Percentiles rank a stretch among this genome's conserved stretches.
phyloP scores from a whole-genome alignment of 2,797 vertebrate genomes.

The Tapera naevia region DNA sequence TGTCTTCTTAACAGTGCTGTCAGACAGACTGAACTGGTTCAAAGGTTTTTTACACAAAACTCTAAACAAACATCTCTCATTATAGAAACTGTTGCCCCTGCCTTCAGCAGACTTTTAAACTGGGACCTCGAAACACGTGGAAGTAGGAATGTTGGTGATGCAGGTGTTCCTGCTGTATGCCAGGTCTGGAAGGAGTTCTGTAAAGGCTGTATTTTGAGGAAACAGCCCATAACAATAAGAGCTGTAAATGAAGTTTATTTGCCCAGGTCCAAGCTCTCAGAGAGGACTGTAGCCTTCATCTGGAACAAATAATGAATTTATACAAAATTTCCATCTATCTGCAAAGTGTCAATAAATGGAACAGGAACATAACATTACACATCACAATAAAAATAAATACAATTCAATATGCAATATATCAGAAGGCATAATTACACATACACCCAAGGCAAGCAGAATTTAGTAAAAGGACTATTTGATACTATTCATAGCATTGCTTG shows the following conservation, averaged over 20 bases:
- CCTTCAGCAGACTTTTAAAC: background rate
- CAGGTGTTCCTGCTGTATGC: background rate
- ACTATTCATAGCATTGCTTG: slow-evolving; percentile 14
- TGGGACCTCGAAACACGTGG: background rate
- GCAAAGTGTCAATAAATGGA: slow-evolving; percentile 4
- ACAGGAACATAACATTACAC: background rate
- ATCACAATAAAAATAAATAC: slow-evolving; percentile 31
- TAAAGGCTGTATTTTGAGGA: background rate
- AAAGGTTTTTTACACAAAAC: background rate
- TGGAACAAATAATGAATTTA: background rate
- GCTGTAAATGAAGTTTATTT: background rate
- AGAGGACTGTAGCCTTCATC: background rate
- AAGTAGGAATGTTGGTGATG: background rate
- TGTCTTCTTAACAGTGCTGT: background rate
- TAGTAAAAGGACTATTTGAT: background rate
- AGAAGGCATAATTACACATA: slow-evolving; percentile 34
- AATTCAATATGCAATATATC: slow-evolving; percentile 28
- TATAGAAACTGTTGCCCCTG: fast-evolving
- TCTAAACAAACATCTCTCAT: background rate
- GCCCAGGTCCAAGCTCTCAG: background rate
- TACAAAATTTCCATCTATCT: background rate
- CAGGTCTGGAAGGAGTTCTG: background rate
- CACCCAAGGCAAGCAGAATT: slow-evolving; percentile 30
- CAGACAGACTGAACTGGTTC: background rate
- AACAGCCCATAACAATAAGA: background rate